phyloP scores from a whole-genome alignment of 1,140 invertebrate genomes.

The Prorops nasuta region DNA sequence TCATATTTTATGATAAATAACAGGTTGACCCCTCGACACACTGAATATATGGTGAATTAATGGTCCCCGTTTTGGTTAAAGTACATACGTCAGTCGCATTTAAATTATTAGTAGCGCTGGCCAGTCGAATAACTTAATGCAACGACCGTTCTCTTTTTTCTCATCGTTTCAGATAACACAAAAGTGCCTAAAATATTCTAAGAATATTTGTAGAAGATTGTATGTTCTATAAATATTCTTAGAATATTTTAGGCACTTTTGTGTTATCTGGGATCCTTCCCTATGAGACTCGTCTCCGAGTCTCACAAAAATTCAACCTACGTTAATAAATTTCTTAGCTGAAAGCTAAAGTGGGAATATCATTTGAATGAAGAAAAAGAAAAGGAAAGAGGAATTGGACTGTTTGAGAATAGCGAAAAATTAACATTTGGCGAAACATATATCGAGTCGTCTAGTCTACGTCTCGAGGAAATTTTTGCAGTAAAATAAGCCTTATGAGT shows the following conservation, averaged over 20 bases:
- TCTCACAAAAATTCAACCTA: background rate
- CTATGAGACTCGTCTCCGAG: constrained; percentile 14
- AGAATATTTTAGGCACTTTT: background rate
- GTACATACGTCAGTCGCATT: constrained; percentile 29
- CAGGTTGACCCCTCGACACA: constrained; percentile 39
- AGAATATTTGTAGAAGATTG: background rate
- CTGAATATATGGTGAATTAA: constrained; percentile 37
- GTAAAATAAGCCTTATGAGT: background rate
- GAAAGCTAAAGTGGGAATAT: too few species aligned
- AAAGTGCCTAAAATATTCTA: background rate
- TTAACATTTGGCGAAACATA: too few species aligned
- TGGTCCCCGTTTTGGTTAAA: constrained; percentile 31
- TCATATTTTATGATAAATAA: constrained; percentile 47
- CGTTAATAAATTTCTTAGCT: too few species aligned
- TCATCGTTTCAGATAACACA: background rate
- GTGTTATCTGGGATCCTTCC: background rate
- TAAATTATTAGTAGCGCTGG: constrained; percentile 35
- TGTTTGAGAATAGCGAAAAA: too few species aligned
- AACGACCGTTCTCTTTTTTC: constrained; percentile 17
- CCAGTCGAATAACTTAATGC: constrained; percentile 36
- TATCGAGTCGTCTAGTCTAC: too few species aligned
- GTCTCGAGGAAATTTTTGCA: constrained; percentile 18
- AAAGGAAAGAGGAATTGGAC: too few species aligned
- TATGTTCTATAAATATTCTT: background rate
- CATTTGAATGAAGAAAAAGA: too few species aligned